Base-by-base conservation (phyloP, 2,797 vertebrate species). In the Hapalemur alaotrensis region DNA sequence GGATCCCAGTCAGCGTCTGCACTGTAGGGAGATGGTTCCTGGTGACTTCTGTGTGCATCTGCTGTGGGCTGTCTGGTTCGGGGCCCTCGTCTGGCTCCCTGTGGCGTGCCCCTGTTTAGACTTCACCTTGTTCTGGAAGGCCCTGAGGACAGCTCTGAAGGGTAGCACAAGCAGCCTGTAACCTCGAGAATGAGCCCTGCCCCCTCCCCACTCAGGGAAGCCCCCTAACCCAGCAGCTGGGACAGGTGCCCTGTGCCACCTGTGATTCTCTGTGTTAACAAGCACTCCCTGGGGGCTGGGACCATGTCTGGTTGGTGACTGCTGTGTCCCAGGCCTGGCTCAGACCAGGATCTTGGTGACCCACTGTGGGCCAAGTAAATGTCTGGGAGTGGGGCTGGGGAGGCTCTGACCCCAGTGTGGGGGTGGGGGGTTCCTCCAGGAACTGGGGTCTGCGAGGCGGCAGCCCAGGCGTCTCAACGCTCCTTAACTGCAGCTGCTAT, bases 401-500 rank as follows among this genome's bases (percentile, higher is more conserved):
- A 63, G 38, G 41, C 50, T 41, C 65, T 5, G 38, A 72, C 48
- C n/a, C 4, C 46, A 1, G 30, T 7, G 4, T 79, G 13, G 50
- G 14, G 28, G 61, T 25, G n/a, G 3, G 23, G 59, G 41, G 38
- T 38, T 52, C 30, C 43, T 46, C 41, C 4, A 4, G 32, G 54
- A 4, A 1, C 13, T 0, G 3, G 73, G 32, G 22, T 43, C 73
- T 43, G 4, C 0, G 0, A 35, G n/a, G 57, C 7, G 4, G 59
- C 28, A 0, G 28, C 61, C 50, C 48, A 25, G 23, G 20, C 20
- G 28, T 78, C 81, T 28, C 91, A 70, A 5, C 0, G 0, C 94
- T 98, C 98, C 98, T 99, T 95, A 98, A 97, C 98, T 3, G 30
- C 0, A 3, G 17, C 50, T 0, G 5, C 17, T 17, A 1, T 30